Conservation (phyloP, 2,113 vertebrate genomes). For the Todiramphus saurophagus region DNA sequence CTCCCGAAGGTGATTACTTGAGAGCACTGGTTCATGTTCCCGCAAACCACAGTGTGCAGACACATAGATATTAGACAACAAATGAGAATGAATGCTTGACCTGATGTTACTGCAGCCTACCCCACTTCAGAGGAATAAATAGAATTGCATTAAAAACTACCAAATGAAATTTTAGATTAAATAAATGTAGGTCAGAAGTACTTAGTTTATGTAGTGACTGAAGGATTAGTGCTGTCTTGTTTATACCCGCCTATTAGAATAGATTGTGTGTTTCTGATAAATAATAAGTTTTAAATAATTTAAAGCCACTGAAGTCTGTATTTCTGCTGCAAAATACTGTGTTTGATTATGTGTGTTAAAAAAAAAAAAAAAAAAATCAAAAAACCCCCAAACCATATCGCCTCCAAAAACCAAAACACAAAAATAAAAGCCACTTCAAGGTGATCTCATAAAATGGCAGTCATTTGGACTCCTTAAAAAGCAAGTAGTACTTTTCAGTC, state of each 20-base stretch:
- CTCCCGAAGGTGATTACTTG: neutral
- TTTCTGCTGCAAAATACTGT: neutral
- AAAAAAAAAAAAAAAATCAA: no score
- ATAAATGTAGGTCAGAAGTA: neutral
- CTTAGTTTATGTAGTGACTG: neutral
- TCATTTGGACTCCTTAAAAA: neutral
- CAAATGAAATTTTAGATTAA: neutral
- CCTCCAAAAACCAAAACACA: neutral
- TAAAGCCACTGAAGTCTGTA: neutral
- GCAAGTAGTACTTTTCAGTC: neutral
- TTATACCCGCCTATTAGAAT: neutral
- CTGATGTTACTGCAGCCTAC: neutral
- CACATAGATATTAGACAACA: neutral
- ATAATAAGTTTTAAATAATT: neutral
- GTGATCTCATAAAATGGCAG: neutral
- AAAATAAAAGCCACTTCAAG: neutral
- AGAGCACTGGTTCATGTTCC: neutral
- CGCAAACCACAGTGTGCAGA: neutral
- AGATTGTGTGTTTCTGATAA: neutral
- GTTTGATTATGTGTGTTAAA: neutral
- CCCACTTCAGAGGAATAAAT: neutral
- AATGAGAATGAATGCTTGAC: neutral
- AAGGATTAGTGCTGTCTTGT: neutral
- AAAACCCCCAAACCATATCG: fast-evolving
- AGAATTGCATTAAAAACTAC: neutral